A percentile compares a stretch with the other conserved stretches of the same genome.
These are phyloP conservation scores for Setophaga coronata DNA, from an alignment of 2,113 vertebrate genomes.

Conservation along the genomic window DNA sequence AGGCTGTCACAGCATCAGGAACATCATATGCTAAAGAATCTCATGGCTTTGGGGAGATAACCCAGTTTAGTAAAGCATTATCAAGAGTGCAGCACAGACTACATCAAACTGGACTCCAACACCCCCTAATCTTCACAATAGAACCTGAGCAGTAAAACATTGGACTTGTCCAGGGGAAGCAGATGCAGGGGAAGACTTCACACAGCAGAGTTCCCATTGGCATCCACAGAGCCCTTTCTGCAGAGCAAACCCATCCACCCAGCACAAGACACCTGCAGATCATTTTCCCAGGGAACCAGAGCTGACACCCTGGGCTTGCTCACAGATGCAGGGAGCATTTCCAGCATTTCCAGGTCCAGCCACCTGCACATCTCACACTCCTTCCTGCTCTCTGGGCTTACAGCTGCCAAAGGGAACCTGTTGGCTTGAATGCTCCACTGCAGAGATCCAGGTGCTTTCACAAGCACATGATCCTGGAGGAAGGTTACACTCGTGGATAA, in stretches of 20 bases:
- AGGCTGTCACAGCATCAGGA: not conserved
- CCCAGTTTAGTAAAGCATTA: not conserved
- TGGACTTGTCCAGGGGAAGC: not conserved
- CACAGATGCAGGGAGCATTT: not conserved
- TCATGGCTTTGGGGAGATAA: not conserved
- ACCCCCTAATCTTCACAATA: not conserved
- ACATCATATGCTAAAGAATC: not conserved
- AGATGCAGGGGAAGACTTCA: not conserved
- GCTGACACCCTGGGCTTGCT: not conserved
- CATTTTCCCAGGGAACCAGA: not conserved
- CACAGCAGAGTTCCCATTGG: rapidly evolving
- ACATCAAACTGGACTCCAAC: rapidly evolving
- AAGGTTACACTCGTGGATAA: rapidly evolving
- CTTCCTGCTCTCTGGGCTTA: not conserved
- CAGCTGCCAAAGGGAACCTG: not conserved
- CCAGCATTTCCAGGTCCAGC: not conserved
- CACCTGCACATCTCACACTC: not conserved
- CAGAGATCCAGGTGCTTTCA: not conserved
- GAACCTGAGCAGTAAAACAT: not conserved
- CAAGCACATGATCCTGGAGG: not conserved
- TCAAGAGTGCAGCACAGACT: not conserved
- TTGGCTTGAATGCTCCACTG: not conserved
- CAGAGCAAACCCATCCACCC: not conserved
- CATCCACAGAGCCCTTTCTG: not conserved
- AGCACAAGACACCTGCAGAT: not conserved